Evolutionary conservation across 2,888 invertebrate genomes (phyloP).

Genomic region (Andrena trimmerana): DNA sequence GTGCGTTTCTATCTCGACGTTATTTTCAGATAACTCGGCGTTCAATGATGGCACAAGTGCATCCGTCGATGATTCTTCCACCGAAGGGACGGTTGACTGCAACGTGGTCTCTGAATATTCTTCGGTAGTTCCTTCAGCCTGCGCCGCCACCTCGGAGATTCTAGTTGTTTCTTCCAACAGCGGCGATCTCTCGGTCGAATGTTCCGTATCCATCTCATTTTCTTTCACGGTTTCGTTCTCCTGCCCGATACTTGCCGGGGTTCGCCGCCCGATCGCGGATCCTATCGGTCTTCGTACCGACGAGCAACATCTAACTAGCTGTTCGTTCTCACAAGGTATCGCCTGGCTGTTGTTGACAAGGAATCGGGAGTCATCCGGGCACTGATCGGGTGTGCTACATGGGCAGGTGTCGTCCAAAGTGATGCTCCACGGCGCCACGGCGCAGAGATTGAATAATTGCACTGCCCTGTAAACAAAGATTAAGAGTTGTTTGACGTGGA

Average conservation of each 20-base stretch:
- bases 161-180: neutral
- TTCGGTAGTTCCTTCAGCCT: neutral
- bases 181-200: neutral
- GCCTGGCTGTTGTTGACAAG: neutral
- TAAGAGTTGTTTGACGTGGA: slow-evolving; percentile 14
- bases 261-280: neutral
- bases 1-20: neutral
- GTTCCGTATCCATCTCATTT: neutral
- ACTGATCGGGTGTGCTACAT: slow-evolving; percentile 2
- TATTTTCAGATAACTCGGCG: neutral
- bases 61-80: neutral
- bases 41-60: neutral
- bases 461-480: slow-evolving; percentile 23
- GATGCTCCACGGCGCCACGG: neutral
- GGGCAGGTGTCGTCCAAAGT: slow-evolving; percentile 18
- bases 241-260: neutral
- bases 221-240: neutral
- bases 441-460: slow-evolving; percentile 9
- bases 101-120: neutral
- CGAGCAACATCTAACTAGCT: slow-evolving; percentile 35
- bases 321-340: slow-evolving; percentile 6
- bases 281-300: neutral
- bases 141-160: neutral
- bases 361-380: neutral
- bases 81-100: neutral